Percentiles rank a stretch among this genome's conserved stretches.
phyloP scores from a whole-genome alignment of 37 sponge, comb jelly and placozoan genomes.

The Agelas oroides region DNA sequence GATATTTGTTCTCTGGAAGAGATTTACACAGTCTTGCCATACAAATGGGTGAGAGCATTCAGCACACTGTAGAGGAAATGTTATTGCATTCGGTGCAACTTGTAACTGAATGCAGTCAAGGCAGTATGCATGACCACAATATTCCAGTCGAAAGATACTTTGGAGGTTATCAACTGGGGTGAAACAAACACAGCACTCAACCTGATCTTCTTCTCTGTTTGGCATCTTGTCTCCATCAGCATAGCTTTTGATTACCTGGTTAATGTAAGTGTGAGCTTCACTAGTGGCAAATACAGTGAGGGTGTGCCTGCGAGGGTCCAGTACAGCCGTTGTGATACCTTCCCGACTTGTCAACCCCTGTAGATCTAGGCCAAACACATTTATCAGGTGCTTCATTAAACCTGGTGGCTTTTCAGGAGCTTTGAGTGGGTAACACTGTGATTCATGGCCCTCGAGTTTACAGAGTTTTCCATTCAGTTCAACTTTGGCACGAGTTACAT shows the following conservation, averaged over 20 bases:
- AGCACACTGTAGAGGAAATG: constrained; percentile 74
- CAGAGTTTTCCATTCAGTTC: not conserved
- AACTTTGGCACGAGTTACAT: constrained; percentile 19
- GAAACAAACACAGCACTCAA: constrained; percentile 45
- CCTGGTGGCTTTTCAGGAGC: constrained; percentile 49
- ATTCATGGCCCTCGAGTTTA: not conserved
- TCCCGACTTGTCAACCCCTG: not conserved
- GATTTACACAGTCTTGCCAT: constrained; percentile 74
- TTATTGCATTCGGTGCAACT: constrained; percentile 34
- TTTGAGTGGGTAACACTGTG: constrained; percentile 29
- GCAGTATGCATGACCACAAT: constrained; percentile 79
- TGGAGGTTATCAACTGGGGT: constrained; percentile 7
- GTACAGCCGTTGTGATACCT: constrained; percentile 27
- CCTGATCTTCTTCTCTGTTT: too few species aligned
- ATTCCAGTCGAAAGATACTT: constrained; percentile 42
- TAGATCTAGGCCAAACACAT: constrained; percentile 53
- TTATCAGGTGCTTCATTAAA: constrained; percentile 61
- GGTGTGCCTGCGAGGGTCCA: constrained; percentile 44
- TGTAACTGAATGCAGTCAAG: constrained; percentile 67
- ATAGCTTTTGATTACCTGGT: not conserved
- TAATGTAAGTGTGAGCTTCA: not conserved
- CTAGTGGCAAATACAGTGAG: constrained; percentile 44
- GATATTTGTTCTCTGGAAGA: constrained; percentile 24
- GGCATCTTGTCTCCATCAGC: too few species aligned
- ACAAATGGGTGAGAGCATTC: constrained; percentile 64